Percentiles rank a stretch among this genome's conserved stretches.
phyloP scores from a whole-genome alignment of 1,140 invertebrate genomes.

The Bathynomus jamesi region DNA sequence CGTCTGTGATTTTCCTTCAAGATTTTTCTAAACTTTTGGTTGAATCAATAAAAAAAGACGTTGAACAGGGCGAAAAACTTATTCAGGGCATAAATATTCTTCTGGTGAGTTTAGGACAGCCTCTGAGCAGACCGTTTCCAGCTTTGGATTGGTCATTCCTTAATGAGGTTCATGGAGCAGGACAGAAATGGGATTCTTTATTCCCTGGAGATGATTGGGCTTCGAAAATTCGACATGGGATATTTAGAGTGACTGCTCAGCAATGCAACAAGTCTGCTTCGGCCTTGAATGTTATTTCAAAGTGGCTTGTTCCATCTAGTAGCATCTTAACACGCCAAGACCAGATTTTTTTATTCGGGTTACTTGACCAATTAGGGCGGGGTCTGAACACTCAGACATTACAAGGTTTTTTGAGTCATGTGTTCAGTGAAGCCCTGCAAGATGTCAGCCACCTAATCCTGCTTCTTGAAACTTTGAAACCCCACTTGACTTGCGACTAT shows the following conservation, averaged over 20 bases:
- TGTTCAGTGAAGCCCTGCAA: constrained; percentile 19
- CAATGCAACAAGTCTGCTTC: constrained; percentile 54
- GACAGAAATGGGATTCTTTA: constrained; percentile 38
- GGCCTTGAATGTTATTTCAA: constrained; percentile 43
- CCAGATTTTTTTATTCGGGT: constrained; percentile 23
- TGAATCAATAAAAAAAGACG: not conserved
- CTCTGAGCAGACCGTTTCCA: constrained; percentile 55
- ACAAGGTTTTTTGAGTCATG: constrained; percentile 28
- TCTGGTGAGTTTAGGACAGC: constrained; percentile 51
- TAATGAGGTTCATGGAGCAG: constrained; percentile 47
- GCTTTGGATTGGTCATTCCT: constrained; percentile 58
- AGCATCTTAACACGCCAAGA: constrained; percentile 25
- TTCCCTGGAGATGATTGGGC: constrained; percentile 23
- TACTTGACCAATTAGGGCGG: constrained; percentile 33
- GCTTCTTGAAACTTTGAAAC: constrained; percentile 27
- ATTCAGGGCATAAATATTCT: constrained; percentile 19
- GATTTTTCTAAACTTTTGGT: constrained; percentile 18
- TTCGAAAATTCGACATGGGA: constrained; percentile 45
- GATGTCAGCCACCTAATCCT: constrained; percentile 24
- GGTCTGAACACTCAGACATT: constrained; percentile 28
- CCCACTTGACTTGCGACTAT: constrained; percentile 45
- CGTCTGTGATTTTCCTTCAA: constrained; percentile 20
- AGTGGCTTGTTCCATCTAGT: constrained; percentile 22
- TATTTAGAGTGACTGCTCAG: constrained; percentile 52
- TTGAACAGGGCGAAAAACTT: constrained; percentile 20